Evolutionary conservation across 2,113 vertebrate genomes (phyloP).

Genomic region (Toxotes jaculatrix): DNA sequence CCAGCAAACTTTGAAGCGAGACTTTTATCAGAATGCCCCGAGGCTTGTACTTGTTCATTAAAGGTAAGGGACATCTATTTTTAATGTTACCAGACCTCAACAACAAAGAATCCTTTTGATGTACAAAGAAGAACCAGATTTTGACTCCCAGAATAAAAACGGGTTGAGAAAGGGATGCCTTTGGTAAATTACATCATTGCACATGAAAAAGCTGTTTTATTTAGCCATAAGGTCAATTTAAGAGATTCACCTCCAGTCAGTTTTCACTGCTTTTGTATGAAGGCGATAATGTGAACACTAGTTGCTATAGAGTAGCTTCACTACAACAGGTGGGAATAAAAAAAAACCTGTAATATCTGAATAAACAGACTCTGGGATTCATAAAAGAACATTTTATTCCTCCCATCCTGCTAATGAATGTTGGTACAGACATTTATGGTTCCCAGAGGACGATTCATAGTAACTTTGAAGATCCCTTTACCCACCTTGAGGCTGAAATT

Average conservation of each 20-base stretch:
- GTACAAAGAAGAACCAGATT: conserved; percentile 35
- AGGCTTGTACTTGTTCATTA: conserved; percentile 72
- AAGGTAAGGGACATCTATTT: conserved; percentile 74
- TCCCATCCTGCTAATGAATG: too few relatives aligned
- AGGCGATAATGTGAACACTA: background rate
- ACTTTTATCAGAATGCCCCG: conserved; percentile 61
- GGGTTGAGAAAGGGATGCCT: conserved; percentile 19
- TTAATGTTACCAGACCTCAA: conserved; percentile 68
- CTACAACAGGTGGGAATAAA: background rate
- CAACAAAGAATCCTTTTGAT: conserved; percentile 70
- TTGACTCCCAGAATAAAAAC: conserved; percentile 47
- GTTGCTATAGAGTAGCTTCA: background rate
- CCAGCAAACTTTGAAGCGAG: conserved; percentile 68
- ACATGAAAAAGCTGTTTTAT: conserved; percentile 19
- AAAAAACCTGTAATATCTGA: background rate
- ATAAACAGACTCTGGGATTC: too few relatives aligned
- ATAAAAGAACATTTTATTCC: background rate
- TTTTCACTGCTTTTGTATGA: conserved; percentile 1
- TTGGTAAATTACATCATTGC: conserved; percentile 40
- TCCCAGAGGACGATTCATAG: too few relatives aligned
- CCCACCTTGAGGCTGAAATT: too few relatives aligned
- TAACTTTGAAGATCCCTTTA: too few relatives aligned
- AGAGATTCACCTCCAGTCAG: background rate
- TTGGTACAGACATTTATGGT: too few relatives aligned
- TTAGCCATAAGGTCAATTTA: conserved; percentile 8